Percentiles rank a stretch among this genome's conserved stretches.
These are phyloP conservation scores for Hiodon alosoides DNA, from an alignment of 2,113 vertebrate species.

Conservation along the genomic window DNA sequence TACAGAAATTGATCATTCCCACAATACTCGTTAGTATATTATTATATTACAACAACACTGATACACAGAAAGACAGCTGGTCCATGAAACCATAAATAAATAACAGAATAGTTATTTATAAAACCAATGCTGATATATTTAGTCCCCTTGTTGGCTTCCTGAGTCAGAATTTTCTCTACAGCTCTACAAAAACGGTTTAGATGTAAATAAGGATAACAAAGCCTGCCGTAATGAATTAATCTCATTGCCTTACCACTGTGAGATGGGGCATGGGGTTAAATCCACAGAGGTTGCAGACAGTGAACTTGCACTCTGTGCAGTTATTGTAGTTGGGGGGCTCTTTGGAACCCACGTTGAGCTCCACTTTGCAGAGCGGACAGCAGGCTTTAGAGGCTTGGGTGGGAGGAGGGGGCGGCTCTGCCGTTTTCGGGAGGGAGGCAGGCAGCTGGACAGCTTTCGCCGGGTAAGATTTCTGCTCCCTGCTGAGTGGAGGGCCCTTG, in stretches of 20 bases:
- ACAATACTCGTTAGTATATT: no score
- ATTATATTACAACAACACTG: neutral
- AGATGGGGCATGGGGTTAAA: slow-evolving; percentile 91
- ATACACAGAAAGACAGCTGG: neutral
- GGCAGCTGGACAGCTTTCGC: slow-evolving; percentile 38
- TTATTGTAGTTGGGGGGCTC: slow-evolving; percentile 83
- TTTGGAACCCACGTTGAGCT: slow-evolving; percentile 73
- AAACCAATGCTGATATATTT: neutral
- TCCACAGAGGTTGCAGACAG: slow-evolving; percentile 93
- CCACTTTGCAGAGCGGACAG: slow-evolving; percentile 87
- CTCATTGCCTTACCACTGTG: slow-evolving; percentile 67
- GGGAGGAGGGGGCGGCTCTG: slow-evolving; percentile 22
- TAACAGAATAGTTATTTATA: neutral
- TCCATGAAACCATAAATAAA: neutral
- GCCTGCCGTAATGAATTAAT: slow-evolving; percentile 5
- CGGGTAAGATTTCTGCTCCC: slow-evolving; percentile 19
- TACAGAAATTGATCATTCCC: no score
- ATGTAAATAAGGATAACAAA: neutral
- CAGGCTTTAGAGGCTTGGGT: slow-evolving; percentile 31
- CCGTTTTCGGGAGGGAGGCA: slow-evolving; percentile 32
- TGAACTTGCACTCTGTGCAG: slow-evolving; percentile 85
- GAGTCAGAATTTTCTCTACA: neutral
- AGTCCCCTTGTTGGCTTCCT: neutral
- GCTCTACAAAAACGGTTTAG: no score
- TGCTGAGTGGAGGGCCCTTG: slow-evolving; percentile 46